Percentiles rank a stretch among this genome's conserved stretches.
Evolutionary conservation across 2,797 vertebrate species (phyloP).

Genomic region (Silurus aristotelis): DNA sequence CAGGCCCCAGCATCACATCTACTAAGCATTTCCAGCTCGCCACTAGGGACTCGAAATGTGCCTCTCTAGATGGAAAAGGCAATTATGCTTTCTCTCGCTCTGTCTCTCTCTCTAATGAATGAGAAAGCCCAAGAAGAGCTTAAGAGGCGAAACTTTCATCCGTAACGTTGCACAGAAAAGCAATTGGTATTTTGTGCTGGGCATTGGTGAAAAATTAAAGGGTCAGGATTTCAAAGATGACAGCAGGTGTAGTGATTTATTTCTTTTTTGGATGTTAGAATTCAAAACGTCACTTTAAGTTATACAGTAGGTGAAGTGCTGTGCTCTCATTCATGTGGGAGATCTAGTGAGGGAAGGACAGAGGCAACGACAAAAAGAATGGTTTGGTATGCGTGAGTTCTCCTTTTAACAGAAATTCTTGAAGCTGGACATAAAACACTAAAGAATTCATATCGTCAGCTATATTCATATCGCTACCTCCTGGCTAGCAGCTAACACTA

Average conservation of each 20-base stretch:
- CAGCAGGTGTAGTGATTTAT: conserved; percentile 8
- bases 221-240: conserved; percentile 23
- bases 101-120: conserved; percentile 33
- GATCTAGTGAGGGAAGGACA: background rate
- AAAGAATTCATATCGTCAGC: no score
- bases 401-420: no score
- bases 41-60: conserved; percentile 14
- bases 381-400: background rate
- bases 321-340: background rate
- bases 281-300: background rate
- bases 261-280: conserved; percentile 16
- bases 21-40: conserved; percentile 8
- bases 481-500: no score
- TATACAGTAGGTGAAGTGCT: background rate
- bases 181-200: conserved; percentile 23
- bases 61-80: conserved; percentile 37
- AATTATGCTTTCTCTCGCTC: conserved; percentile 39
- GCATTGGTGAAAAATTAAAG: conserved; percentile 1
- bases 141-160: conserved; percentile 30
- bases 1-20: conserved; percentile 11
- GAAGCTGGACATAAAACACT: no score
- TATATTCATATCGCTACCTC: no score
- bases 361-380: background rate
- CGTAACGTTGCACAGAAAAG: conserved; percentile 6
- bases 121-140: conserved; percentile 32